Percentiles rank a stretch among this genome's conserved stretches.
Evolutionary conservation across 2,797 vertebrate species (phyloP).

Genomic region (Silurus aristotelis): DNA sequence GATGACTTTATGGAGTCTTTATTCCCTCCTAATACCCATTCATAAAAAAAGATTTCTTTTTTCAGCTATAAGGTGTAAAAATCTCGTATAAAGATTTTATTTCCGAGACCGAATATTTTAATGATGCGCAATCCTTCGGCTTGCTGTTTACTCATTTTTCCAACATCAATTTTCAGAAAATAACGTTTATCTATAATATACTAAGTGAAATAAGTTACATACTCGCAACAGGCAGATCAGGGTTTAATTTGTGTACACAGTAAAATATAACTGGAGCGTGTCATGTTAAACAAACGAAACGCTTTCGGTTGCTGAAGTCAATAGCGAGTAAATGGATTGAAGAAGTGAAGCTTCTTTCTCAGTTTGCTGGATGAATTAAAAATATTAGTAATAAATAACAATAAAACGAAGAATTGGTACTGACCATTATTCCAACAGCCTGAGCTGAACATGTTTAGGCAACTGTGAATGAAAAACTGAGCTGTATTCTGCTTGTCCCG

Average conservation of each 20-base stretch:
- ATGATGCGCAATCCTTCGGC: background rate
- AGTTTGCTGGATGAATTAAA: background rate
- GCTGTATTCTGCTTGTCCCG: background rate
- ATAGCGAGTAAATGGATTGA: background rate
- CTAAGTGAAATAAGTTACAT: background rate
- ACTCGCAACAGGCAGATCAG: background rate
- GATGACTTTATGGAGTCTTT: background rate
- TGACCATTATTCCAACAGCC: background rate
- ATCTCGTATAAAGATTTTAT: background rate
- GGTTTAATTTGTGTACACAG: background rate
- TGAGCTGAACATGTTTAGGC: background rate
- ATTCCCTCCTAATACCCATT: background rate
- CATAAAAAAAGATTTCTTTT: too few relatives aligned
- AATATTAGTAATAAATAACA: too few relatives aligned
- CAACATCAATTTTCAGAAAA: background rate
- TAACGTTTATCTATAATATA: background rate
- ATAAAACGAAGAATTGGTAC: too few relatives aligned
- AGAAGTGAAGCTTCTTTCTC: background rate
- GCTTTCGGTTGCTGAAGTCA: background rate
- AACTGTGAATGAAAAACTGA: slow-evolving; percentile 4
- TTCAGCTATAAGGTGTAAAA: background rate
- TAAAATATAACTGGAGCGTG: slow-evolving; percentile 1
- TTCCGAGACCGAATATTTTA: background rate
- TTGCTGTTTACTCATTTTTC: background rate
- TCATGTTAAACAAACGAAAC: background rate